phyloP scores from a whole-genome alignment of 1,140 invertebrate genomes.

The Rhopalosiphum maidis region DNA sequence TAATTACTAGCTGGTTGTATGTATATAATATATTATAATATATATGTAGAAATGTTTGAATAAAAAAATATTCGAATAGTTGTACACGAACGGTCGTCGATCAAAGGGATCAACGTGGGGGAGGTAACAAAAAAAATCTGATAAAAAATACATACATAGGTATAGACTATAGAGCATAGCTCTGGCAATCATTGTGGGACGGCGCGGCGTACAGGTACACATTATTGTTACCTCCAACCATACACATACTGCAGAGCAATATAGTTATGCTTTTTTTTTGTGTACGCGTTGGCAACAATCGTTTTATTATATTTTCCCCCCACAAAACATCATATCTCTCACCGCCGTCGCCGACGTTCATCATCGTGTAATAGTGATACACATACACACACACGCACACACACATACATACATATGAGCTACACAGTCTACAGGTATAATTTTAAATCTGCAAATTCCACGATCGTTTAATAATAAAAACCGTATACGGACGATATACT shows the following conservation, averaged over 20 bases:
- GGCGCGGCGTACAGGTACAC: neutral
- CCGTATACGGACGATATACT: neutral
- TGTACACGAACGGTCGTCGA: neutral
- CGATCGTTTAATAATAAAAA: conserved; percentile 29
- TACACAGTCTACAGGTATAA: neutral
- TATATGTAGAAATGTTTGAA: neutral
- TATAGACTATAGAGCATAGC: neutral
- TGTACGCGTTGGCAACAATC: neutral
- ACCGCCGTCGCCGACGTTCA: neutral
- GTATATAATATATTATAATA: neutral
- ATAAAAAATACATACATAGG: neutral
- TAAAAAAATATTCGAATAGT: neutral
- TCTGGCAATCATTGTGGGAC: neutral
- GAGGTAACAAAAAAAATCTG: neutral
- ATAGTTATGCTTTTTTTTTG: neutral
- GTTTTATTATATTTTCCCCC: neutral
- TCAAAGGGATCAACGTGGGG: neutral
- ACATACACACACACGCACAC: no score
- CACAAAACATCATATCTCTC: neutral
- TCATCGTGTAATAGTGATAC: neutral
- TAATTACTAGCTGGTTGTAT: neutral
- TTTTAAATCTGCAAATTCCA: conserved; percentile 35
- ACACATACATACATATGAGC: no score
- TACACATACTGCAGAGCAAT: neutral
- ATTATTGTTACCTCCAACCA: neutral